Evolutionary conservation across 2,113 vertebrate species (phyloP).

Genomic region (Budorcas taxicolor): DNA sequence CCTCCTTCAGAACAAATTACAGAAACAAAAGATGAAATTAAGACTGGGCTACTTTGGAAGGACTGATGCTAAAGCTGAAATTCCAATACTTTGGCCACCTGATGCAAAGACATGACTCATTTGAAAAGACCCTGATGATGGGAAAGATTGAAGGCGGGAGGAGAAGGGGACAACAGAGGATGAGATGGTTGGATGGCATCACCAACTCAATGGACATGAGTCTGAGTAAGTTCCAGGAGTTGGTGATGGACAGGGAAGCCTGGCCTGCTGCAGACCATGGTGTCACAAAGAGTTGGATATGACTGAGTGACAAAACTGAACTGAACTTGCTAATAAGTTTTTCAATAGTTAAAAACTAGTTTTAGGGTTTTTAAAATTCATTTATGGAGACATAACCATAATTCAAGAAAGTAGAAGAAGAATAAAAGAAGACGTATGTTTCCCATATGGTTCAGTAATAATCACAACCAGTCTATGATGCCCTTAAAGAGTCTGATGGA

Average conservation of each 20-base stretch:
- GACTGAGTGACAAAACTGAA: not conserved
- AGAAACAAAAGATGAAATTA: conserved; percentile 42
- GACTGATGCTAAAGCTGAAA: not conserved
- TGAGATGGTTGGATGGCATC: not conserved
- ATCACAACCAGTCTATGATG: conserved; percentile 53
- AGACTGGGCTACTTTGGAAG: not conserved
- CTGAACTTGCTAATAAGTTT: not conserved
- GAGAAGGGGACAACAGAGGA: not conserved
- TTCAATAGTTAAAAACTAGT: conserved; percentile 40
- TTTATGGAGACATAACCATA: conserved; percentile 28
- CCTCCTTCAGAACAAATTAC: conserved; percentile 7
- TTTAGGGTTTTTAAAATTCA: not conserved
- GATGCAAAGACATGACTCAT: not conserved
- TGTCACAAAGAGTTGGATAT: not conserved
- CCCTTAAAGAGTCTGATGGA: conserved; percentile 47
- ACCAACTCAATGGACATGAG: not conserved
- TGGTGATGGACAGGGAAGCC: not conserved
- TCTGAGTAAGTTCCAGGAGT: not conserved
- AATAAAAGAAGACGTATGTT: conserved; percentile 32
- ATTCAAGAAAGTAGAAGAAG: conserved; percentile 29
- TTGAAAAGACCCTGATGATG: not conserved
- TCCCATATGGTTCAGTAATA: conserved; percentile 58
- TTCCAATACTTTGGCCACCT: not conserved
- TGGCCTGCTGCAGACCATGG: not conserved
- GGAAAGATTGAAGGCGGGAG: not conserved